phyloP scores from a whole-genome alignment of 1,140 invertebrate species.

The Neelides sp. region DNA sequence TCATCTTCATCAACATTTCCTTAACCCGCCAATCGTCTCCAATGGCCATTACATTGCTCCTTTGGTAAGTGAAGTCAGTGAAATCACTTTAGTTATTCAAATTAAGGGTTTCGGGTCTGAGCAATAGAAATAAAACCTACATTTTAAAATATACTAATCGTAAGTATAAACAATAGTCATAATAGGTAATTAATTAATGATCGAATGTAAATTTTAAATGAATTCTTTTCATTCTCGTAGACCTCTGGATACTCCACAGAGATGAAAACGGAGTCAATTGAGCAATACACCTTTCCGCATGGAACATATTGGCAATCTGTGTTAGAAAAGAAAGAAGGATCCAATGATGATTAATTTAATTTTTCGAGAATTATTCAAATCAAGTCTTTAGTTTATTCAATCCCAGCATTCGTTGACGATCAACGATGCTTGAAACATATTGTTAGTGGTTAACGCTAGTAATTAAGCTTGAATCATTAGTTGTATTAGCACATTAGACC shows the following conservation, averaged over 20 bases:
- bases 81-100: not conserved
- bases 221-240: conserved; percentile 37
- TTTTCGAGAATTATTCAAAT: too few species aligned
- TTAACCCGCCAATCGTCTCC: conserved; percentile 52
- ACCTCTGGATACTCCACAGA: conserved; percentile 64
- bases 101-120: not conserved
- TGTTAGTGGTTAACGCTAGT: too few species aligned
- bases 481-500: too few species aligned
- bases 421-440: too few species aligned
- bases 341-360: too few species aligned
- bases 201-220: conserved; percentile 4
- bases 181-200: not conserved
- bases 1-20: conserved; percentile 78
- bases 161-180: not conserved
- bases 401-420: too few species aligned
- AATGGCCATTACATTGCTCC: conserved; percentile 62
- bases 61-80: conserved; percentile 39
- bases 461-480: too few species aligned
- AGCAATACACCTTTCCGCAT: conserved; percentile 56
- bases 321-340: too few species aligned
- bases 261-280: conserved; percentile 51
- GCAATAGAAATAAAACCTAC: not conserved
- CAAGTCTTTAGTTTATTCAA: too few species aligned
- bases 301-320: conserved; percentile 57
- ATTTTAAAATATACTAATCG: not conserved